These are phyloP conservation scores for Coremacera marginata DNA, from an alignment of 2,888 invertebrate genomes.

Conservation along the genomic window DNA sequence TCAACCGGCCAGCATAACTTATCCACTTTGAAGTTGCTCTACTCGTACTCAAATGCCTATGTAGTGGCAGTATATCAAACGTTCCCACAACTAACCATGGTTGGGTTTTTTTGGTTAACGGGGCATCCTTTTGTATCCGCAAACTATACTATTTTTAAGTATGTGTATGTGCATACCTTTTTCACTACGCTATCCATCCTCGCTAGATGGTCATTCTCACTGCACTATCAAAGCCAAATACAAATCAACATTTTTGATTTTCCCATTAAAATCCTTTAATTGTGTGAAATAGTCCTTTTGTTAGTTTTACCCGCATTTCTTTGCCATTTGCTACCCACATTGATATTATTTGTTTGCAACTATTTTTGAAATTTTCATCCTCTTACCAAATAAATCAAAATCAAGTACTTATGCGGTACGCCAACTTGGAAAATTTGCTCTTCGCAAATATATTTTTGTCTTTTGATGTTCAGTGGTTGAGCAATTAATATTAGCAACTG, in stretches of 20 bases:
- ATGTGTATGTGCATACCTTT: background rate
- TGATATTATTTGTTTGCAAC: background rate
- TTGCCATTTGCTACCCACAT: conserved; percentile 6
- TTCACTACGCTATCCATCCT: background rate
- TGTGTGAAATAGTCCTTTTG: conserved; percentile 33
- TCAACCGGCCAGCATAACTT: background rate
- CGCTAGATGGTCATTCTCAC: background rate
- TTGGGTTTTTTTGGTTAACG: background rate
- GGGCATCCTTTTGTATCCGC: background rate
- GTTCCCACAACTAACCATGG: background rate
- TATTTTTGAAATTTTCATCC: conserved; percentile 4
- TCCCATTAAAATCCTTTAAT: conserved; percentile 29
- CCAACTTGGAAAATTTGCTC: background rate
- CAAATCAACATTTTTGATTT: conserved; percentile 30
- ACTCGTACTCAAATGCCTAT: conserved; percentile 2
- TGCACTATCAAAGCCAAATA: conserved; percentile 25
- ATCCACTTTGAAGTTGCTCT: conserved; percentile 31
- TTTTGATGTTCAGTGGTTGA: too few relatives aligned
- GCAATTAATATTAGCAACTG: too few relatives aligned
- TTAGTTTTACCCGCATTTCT: conserved; percentile 35
- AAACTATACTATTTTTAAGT: background rate
- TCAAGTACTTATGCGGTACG: background rate
- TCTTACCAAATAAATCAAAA: background rate
- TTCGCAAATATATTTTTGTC: background rate
- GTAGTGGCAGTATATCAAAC: background rate